A percentile compares a stretch with the other conserved stretches of the same genome.
phyloP scores from a whole-genome alignment of 2,113 vertebrate species.

The Tinamus guttatus region DNA sequence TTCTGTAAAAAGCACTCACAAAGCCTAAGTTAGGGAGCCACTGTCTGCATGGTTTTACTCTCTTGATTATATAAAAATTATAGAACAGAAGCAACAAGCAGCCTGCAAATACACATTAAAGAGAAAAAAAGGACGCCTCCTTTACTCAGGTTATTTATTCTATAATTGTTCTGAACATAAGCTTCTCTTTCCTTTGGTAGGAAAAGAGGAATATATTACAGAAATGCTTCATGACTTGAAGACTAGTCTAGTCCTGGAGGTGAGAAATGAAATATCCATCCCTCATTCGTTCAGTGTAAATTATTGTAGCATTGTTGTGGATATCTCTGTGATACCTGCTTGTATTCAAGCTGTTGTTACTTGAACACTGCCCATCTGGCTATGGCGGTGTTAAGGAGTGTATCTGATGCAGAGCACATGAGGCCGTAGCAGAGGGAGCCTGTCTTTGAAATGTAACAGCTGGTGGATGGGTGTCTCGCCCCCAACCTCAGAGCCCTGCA shows the following conservation, averaged over 20 bases:
- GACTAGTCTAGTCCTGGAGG: not conserved
- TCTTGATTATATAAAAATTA: not conserved
- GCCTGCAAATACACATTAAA: not conserved
- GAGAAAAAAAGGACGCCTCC: not conserved
- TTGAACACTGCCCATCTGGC: not conserved
- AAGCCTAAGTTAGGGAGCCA: not conserved
- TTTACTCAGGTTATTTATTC: not conserved
- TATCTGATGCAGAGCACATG: not conserved
- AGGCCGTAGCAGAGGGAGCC: not conserved
- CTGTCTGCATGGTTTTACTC: not conserved
- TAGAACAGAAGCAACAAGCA: not conserved
- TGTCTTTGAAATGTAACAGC: conserved; percentile 45
- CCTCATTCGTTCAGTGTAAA: accelerated
- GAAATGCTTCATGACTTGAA: not conserved
- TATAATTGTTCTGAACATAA: not conserved
- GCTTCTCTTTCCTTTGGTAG: not conserved
- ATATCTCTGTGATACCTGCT: not conserved
- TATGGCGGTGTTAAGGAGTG: not conserved
- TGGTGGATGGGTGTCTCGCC: conserved; percentile 8
- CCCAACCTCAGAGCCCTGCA: not conserved
- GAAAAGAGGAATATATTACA: not conserved
- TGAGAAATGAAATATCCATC: not conserved
- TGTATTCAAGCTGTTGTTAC: not conserved
- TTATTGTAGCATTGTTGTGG: not conserved
- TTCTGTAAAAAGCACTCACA: not conserved